phyloP scores from a whole-genome alignment of 2,113 vertebrate genomes.

The Pardalotus punctatus region DNA sequence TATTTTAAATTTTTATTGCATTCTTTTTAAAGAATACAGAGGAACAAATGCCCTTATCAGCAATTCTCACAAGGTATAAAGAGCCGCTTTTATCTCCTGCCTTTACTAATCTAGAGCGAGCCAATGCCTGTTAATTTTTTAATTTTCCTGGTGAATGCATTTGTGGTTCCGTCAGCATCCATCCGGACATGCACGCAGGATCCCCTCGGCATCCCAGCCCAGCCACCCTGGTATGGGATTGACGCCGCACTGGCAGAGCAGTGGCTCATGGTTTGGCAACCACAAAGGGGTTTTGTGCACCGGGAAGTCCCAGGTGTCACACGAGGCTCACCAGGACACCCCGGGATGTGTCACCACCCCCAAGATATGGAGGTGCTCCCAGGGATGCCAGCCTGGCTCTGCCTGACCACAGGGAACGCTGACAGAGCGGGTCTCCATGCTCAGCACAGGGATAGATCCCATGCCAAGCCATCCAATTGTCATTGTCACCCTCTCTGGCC shows the following conservation, averaged over 20 bases:
- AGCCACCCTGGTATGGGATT: neutral
- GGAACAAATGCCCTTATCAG: slow-evolving; percentile 62
- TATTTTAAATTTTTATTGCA: slow-evolving; percentile 58
- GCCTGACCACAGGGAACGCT: neutral
- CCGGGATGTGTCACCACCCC: neutral
- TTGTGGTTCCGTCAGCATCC: slow-evolving; percentile 18
- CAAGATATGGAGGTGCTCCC: fast-evolving
- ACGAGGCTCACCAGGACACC: neutral
- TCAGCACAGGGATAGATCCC: neutral
- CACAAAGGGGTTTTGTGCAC: neutral
- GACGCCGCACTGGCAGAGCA: neutral
- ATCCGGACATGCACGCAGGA: neutral
- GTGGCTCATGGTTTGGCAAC: neutral
- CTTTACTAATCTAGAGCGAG: slow-evolving; percentile 23
- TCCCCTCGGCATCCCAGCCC: neutral
- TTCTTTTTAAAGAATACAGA: slow-evolving; percentile 50
- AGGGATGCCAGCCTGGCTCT: neutral
- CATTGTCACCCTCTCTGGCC: neutral
- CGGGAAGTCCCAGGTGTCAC: neutral
- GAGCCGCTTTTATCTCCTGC: slow-evolving; percentile 47
- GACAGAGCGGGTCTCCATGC: neutral
- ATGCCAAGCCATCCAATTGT: neutral
- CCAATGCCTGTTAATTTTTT: slow-evolving; percentile 34
- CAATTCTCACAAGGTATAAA: slow-evolving; percentile 58
- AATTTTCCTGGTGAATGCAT: slow-evolving; percentile 35